phyloP scores from a whole-genome alignment of 2,888 invertebrate genomes.

The Drosophila austrosaltans region DNA sequence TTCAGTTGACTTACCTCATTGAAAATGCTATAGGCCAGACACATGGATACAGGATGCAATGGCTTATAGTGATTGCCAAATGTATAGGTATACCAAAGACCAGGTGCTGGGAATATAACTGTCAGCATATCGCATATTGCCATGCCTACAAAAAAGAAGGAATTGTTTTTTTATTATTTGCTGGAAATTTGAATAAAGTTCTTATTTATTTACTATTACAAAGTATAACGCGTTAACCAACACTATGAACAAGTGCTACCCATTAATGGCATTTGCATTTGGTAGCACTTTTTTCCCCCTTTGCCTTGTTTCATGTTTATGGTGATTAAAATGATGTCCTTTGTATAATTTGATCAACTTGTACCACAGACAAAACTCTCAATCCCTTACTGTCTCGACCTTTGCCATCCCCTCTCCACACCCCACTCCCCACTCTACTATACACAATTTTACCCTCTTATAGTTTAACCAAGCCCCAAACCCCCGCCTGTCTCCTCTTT shows the following conservation, averaged over 20 bases:
- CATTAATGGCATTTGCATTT: background rate
- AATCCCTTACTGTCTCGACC: background rate
- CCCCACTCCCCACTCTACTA: background rate
- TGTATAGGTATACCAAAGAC: slow-evolving; percentile 96
- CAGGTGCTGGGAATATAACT: slow-evolving; percentile 94
- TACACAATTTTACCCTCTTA: background rate
- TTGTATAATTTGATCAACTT: slow-evolving; percentile 3
- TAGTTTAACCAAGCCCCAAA: slow-evolving; percentile 2
- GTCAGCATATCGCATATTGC: slow-evolving; percentile 97
- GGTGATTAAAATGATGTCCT: slow-evolving; percentile 1
- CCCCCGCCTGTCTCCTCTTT: background rate
- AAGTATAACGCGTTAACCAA: slow-evolving; percentile 20
- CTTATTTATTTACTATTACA: too few species aligned
- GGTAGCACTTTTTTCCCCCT: background rate
- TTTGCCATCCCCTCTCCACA: too few species aligned
- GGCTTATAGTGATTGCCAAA: slow-evolving; percentile 94
- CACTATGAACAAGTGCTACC: background rate
- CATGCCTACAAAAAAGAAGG: slow-evolving; percentile 86
- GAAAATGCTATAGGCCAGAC: slow-evolving; percentile 92
- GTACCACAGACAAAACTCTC: background rate
- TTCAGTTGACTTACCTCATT: slow-evolving; percentile 87
- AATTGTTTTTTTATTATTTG: too few species aligned
- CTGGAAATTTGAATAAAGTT: too few species aligned
- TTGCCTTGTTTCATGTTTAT: slow-evolving; percentile 1
- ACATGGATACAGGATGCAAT: slow-evolving; percentile 89